Evolutionary conservation across 2,888 invertebrate species (phyloP).

Genomic region (Allolobophora icterica): DNA sequence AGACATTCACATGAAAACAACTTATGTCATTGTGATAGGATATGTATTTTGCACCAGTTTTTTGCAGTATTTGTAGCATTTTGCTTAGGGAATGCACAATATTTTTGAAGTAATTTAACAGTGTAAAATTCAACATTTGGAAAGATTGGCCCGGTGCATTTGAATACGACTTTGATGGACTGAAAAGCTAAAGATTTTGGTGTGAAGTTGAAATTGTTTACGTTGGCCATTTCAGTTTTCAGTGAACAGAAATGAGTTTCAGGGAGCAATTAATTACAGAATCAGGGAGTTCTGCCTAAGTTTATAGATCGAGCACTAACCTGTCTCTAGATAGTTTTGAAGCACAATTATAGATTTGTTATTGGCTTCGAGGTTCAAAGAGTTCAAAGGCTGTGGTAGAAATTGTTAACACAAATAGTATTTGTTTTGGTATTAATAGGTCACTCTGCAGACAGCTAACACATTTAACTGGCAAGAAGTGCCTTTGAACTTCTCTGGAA

Average conservation of each 20-base stretch:
- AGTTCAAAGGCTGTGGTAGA: conserved; percentile 8
- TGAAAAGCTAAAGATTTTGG: background rate
- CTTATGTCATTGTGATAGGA: conserved; percentile 9
- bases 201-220: background rate
- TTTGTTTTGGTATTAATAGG: conserved; percentile 10
- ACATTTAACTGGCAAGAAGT: conserved; percentile 21
- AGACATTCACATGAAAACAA: conserved; percentile 10
- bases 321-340: background rate
- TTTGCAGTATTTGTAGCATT: conserved; percentile 9
- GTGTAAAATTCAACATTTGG: conserved; percentile 11
- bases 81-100: background rate
- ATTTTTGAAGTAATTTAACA: conserved; percentile 9
- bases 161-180: background rate
- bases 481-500: conserved; percentile 28
- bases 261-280: background rate
- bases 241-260: background rate
- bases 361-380: background rate
- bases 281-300: background rate
- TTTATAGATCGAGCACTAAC: background rate
- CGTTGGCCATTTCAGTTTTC: background rate
- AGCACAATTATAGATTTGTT: background rate
- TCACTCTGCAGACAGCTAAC: background rate
- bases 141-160: background rate
- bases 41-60: conserved; percentile 11
- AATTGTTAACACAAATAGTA: conserved; percentile 11